These are phyloP conservation scores for Ovibos moschatus DNA, from an alignment of 2,113 vertebrate genomes.

Conservation along the genomic window DNA sequence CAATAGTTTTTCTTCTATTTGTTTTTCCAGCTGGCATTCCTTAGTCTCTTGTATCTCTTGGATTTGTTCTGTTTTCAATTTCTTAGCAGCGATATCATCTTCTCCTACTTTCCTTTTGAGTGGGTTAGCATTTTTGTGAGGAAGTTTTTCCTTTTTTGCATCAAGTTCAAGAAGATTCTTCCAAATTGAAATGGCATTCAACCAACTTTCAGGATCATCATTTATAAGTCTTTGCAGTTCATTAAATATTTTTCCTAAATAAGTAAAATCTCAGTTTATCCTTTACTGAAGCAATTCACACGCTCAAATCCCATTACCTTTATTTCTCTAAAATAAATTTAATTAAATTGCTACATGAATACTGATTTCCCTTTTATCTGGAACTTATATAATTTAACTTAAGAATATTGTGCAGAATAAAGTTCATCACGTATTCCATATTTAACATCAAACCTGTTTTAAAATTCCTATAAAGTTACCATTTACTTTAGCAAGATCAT, in stretches of 20 bases:
- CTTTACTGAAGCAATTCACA: neutral
- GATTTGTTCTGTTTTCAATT: slow-evolving; percentile 52
- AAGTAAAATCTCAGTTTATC: slow-evolving; percentile 36
- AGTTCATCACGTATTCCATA: neutral
- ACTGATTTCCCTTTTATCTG: slow-evolving; percentile 4
- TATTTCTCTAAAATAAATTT: slow-evolving; percentile 22
- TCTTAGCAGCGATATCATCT: slow-evolving; percentile 63
- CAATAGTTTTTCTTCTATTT: neutral
- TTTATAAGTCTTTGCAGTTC: slow-evolving; percentile 76
- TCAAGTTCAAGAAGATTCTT: slow-evolving; percentile 60
- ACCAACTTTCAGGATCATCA: slow-evolving; percentile 75
- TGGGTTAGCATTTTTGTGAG: neutral
- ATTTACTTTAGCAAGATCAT: slow-evolving; percentile 11
- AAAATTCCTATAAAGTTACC: neutral
- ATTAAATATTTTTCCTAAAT: slow-evolving; percentile 78
- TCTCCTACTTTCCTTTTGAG: slow-evolving; percentile 76
- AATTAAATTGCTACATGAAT: neutral
- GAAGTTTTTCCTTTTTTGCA: neutral
- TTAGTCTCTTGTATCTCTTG: neutral
- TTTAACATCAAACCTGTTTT: neutral
- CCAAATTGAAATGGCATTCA: slow-evolving; percentile 76
- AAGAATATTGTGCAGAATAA: slow-evolving; percentile 3
- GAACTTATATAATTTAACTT: neutral
- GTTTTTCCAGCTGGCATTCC: neutral
- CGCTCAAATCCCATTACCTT: neutral